These are phyloP conservation scores for Oithona nana DNA, from an alignment of 2,888 invertebrate genomes.

Conservation along the genomic window DNA sequence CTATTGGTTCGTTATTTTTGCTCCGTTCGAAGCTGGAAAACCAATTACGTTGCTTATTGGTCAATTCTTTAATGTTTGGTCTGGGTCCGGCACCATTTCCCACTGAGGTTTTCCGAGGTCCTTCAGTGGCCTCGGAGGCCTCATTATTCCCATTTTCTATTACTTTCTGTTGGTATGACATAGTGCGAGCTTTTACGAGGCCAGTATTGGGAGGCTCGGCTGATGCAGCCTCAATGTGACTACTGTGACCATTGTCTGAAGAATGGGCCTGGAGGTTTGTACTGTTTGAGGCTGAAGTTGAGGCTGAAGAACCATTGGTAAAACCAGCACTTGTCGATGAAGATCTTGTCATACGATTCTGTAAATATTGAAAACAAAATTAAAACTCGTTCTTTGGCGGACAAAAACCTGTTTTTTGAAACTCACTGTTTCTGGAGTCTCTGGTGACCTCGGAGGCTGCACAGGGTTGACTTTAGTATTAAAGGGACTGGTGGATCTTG, in stretches of 20 bases:
- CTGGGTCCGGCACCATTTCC: no score
- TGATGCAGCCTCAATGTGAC: not conserved
- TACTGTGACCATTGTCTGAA: not conserved
- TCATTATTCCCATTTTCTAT: not conserved
- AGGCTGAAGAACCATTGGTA: not conserved
- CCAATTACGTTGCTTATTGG: constrained; percentile 1
- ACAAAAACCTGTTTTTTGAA: no score
- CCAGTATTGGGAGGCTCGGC: not conserved
- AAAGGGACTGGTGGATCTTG: not conserved
- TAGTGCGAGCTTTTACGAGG: not conserved
- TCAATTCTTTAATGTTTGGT: not conserved
- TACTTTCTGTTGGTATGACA: constrained; percentile 1
- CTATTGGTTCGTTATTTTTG: not conserved
- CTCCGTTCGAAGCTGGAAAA: not conserved
- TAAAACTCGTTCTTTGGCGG: no score
- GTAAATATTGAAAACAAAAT: no score
- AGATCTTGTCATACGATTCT: not conserved
- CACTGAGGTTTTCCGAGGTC: not conserved
- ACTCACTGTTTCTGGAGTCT: no score
- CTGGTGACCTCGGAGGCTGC: not conserved
- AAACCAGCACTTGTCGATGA: not conserved
- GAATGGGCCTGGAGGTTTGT: not conserved
- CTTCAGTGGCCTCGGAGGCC: no score
- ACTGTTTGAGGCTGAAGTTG: not conserved
- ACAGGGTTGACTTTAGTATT: not conserved